Evolutionary conservation across 2,113 vertebrate genomes (phyloP), one percentile per base, ranked within the genome.

Genomic region (Calyptommatus sinebrachiatus): DNA sequence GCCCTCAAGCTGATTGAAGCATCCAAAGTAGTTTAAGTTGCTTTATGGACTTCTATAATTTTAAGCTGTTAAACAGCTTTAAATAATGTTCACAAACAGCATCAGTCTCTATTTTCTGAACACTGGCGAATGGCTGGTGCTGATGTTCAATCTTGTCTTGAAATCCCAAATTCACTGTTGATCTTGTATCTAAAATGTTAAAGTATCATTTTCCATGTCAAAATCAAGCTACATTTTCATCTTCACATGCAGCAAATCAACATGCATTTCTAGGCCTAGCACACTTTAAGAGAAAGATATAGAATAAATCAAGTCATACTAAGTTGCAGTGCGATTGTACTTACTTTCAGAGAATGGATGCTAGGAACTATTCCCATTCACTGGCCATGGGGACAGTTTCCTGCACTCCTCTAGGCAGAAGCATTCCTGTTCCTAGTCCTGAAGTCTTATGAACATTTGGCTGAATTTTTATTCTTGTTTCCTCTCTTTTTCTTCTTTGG

Each of bases 31-130:
- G 82, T 88, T 92, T 91, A 91, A 82, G 80, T 69, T 84, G 81
- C 77, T 89, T 88, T 91, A 90, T 88, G 78, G 83, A 75, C 31
- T 83, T 91, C 75, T 85, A 84, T 87, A 87, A 85, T 83, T 90
- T 88, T 86, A 91, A 89, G 89, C 89, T 89, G 76, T 62, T 92
- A 91, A 92, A 87, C 76, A 85, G 88, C 86, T 91, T 91, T 86
- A 83, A 90, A 68, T 72, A 73, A 84, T 79, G 67, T 46, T 78
- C 50, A 61, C 28, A 66, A 88, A 83, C n/a, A 78, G 76, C 29
- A 86, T 83, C 78, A 70, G 74, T 81, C 80, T 71, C 1, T 57
- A 28, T n/a, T 73, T 65, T 31, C 41, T 62, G 41, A 65, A 83
- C 50, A 41, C 41, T 78, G 78, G 78, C 73, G 76, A 71, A 78